Conservation (phyloP, 2,888 invertebrate genomes). For the Microplitis manilae region DNA sequence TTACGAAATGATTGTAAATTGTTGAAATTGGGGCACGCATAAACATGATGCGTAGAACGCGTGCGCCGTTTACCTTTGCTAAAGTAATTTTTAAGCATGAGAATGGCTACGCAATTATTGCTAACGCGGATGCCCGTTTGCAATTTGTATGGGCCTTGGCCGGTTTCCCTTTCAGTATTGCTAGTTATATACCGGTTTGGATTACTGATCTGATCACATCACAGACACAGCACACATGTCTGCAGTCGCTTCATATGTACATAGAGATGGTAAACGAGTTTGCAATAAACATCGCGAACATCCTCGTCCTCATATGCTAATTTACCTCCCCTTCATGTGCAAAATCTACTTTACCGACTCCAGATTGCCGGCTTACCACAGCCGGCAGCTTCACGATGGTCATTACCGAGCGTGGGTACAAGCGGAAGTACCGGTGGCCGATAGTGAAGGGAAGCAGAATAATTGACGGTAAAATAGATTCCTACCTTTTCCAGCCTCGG, state of each 20-base stretch:
- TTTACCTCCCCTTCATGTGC: background rate
- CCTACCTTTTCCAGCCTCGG: constrained; percentile 68
- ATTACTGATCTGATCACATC: constrained; percentile 24
- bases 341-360: background rate
- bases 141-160: constrained; percentile 67
- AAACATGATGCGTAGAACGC: constrained; percentile 42
- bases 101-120: constrained; percentile 65
- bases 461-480: constrained; percentile 15
- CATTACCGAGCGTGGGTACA: background rate
- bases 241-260: background rate
- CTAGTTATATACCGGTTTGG: constrained; percentile 38
- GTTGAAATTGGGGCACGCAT: constrained; percentile 68
- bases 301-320: background rate
- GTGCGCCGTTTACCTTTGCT: constrained; percentile 37
- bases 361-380: background rate
- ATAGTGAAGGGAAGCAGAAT: background rate
- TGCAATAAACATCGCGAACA: background rate
- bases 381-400: background rate
- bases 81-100: constrained; percentile 54
- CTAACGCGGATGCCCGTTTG: constrained; percentile 70
- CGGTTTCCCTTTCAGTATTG: constrained; percentile 66
- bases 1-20: constrained; percentile 67
- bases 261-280: background rate
- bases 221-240: background rate
- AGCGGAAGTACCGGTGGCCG: background rate